phyloP scores from a whole-genome alignment of 1,140 invertebrate species.

The Hirudo medicinalis region DNA sequence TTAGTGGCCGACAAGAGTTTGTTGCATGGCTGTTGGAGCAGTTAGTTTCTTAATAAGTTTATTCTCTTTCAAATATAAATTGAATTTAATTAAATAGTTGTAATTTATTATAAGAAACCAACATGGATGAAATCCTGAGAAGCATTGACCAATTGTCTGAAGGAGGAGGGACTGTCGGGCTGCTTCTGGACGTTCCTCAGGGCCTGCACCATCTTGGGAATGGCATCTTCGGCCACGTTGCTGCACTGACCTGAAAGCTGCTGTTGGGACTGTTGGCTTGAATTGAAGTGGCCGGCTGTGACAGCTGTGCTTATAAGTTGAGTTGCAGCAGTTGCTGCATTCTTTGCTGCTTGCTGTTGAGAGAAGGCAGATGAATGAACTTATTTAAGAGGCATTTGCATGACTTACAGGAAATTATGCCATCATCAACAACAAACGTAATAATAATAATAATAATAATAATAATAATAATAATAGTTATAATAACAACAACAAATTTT shows the following conservation, averaged over 20 bases:
- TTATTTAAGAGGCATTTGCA: too few relatives aligned
- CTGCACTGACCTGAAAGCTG: constrained; percentile 63
- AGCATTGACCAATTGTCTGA: constrained; percentile 5
- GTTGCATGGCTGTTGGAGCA: constrained; percentile 45
- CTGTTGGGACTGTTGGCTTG: constrained; percentile 60
- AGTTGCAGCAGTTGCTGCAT: constrained; percentile 72
- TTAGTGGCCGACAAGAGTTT: constrained; percentile 58
- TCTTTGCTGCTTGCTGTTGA: constrained; percentile 56
- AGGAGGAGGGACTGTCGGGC: constrained; percentile 53
- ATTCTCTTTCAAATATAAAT: not conserved
- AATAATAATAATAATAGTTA: not conserved
- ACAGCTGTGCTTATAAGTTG: constrained; percentile 58
- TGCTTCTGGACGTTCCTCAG: constrained; percentile 59
- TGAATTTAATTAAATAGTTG: not conserved
- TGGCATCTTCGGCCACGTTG: constrained; percentile 55
- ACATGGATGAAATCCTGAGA: constrained; percentile 8
- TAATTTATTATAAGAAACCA: not conserved
- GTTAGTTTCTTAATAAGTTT: not conserved
- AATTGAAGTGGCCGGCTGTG: constrained; percentile 52
- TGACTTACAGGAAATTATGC: too few relatives aligned
- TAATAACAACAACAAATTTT: not conserved
- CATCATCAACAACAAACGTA: not conserved
- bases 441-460: not conserved
- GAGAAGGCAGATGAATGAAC: not conserved
- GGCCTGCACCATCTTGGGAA: constrained; percentile 67